These are phyloP conservation scores for Syngnathus floridae DNA, from an alignment of 2,113 vertebrate species.

Conservation along the genomic window DNA sequence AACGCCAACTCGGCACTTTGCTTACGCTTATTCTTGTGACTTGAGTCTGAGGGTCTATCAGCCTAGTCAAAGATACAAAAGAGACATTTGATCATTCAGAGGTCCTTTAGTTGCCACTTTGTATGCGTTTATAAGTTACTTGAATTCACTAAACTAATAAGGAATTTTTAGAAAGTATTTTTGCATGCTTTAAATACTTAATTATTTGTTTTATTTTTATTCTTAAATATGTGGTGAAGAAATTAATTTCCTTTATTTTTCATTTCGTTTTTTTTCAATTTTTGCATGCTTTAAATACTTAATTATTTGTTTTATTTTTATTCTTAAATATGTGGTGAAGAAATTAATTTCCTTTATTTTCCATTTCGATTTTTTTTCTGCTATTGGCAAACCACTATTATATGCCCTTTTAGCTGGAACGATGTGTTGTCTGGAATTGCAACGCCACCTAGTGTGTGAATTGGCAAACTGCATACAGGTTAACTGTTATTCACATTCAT, in stretches of 20 bases:
- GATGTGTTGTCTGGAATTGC: not conserved
- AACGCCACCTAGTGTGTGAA: not conserved
- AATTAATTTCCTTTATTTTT: not conserved
- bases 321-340: no score
- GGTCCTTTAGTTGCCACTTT: no score
- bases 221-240: no score
- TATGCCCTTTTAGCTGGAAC: not conserved
- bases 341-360: not conserved
- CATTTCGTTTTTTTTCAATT: not conserved
- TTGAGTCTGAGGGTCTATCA: slow-evolving; percentile 97
- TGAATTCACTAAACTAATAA: no score
- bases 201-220: no score
- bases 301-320: no score
- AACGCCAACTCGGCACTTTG: slow-evolving; percentile 23
- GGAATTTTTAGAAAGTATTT: not conserved
- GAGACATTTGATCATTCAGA: not conserved
- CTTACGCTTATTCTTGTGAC: slow-evolving; percentile 90
- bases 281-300: not conserved
- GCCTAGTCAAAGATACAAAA: slow-evolving; percentile 60
- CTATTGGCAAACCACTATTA: not conserved
- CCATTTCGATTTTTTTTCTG: not conserved
- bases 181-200: not conserved
- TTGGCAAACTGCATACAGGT: no score
- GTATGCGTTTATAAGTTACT: no score
- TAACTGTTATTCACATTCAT: not conserved